Base-by-base conservation (phyloP, 2,797 vertebrate species). In the Urocyon cinereoargenteus region DNA sequence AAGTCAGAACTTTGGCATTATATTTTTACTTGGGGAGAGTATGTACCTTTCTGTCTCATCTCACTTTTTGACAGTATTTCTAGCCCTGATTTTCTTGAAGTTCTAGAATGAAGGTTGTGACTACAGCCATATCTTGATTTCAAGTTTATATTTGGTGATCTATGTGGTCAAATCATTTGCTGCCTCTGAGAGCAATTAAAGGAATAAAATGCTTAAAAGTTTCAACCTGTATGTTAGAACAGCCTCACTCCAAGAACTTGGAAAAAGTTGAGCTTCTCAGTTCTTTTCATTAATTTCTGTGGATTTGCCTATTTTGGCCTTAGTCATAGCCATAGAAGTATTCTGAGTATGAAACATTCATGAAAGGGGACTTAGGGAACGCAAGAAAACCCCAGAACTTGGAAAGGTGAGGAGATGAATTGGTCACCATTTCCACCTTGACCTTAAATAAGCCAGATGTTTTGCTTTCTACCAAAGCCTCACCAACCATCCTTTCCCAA, bases 171-270 rank as follows among this genome's bases (percentile, higher is more conserved):
- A 84, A 90, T 82, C 61, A 70, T 19, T 61, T 11, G 28, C 24
- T 3, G 77, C 49, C 94, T 93, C 31, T 89, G 85, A 96, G 91
- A 88, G 49, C 21, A 31, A 31, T 66, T 93, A 53, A 53, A 82
- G 64, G 13, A 91, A 62, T 77, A 86, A 86, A 40, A 88, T 86
- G 62, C 73, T 55, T 64, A n/a, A 62, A 81, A 51, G 49, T 66
- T 26, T 87, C 15, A 72, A 51, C 28, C 61, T 40, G 9, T 72
- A n/a, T 31, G 21, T 86, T 85, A 77, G 78, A 77, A 77, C 5
- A 81, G 22, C 12, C 19, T 84, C 78, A 62, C 59, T 93, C 51
- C 90, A 49, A 51, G 68, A 72, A 31, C 26, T 26, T 90, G 6
- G 34, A 79, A 70, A 92, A 93, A 26, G 12, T 90, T 19, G 82